Conservation (phyloP, 2,888 invertebrate genomes). For the Helleia helle region DNA sequence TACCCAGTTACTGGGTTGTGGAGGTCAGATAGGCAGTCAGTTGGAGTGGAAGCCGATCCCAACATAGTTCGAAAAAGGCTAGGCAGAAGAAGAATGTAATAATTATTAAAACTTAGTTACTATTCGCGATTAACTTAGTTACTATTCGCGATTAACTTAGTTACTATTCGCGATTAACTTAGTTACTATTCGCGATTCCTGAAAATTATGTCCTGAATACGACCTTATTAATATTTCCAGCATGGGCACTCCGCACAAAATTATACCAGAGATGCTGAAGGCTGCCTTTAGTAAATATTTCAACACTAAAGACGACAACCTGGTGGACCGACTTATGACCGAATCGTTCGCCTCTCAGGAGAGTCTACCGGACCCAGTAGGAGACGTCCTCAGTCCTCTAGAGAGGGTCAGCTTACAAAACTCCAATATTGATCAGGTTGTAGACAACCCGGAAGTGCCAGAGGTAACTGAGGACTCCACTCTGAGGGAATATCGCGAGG, state of each 20-base stretch:
- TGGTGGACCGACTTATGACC: slow-evolving; percentile 37
- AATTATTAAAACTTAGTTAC: no score
- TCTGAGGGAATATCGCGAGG: slow-evolving; percentile 39
- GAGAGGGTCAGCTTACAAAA: slow-evolving; percentile 35
- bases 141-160: no score
- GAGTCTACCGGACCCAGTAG: slow-evolving; percentile 34
- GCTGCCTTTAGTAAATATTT: slow-evolving; percentile 31
- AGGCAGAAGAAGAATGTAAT: no score
- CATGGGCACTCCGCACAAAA: slow-evolving; percentile 24
- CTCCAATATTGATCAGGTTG: slow-evolving; percentile 28
- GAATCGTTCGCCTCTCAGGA: slow-evolving; percentile 34
- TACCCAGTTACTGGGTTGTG: no score
- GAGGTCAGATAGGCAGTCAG: no score
- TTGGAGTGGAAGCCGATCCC: no score
- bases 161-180: no score
- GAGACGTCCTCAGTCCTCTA: slow-evolving; percentile 35
- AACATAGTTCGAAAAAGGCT: no score
- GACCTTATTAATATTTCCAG: slow-evolving; percentile 24
- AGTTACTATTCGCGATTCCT: no score
- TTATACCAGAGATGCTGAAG: slow-evolving; percentile 30
- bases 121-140: no score
- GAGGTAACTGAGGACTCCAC: slow-evolving; percentile 28
- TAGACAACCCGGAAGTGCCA: slow-evolving; percentile 21
- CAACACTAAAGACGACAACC: slow-evolving; percentile 22
- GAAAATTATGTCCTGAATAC: no score